Conservation (phyloP, 1,140 invertebrate genomes). For the Bombus sibiricus region DNA sequence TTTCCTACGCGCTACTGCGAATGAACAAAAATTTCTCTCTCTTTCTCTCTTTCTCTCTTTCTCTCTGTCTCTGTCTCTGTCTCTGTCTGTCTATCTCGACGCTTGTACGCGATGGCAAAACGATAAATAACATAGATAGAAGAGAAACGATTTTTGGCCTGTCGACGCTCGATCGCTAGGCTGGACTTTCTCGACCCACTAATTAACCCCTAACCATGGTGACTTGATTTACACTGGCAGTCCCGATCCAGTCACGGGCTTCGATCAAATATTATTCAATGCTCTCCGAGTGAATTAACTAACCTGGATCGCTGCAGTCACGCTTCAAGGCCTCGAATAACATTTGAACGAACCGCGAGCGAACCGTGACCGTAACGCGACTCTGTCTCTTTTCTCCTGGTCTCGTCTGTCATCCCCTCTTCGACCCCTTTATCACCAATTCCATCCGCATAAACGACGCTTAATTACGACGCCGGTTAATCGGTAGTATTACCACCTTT, state of each 20-base stretch:
- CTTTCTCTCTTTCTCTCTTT: no score
- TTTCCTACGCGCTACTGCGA: background rate
- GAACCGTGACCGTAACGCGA: constrained; percentile 29
- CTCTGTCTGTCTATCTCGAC: background rate
- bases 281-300: constrained; percentile 37
- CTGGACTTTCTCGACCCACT: background rate
- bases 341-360: constrained; percentile 34
- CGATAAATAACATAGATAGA: constrained; percentile 22
- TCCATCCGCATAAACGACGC: background rate
- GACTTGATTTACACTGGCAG: constrained; percentile 30
- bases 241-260: constrained; percentile 11
- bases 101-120: background rate
- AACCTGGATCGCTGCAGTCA: constrained; percentile 18
- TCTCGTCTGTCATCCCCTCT: no score
- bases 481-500: constrained; percentile 15
- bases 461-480: constrained; percentile 43
- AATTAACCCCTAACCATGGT: constrained; percentile 4
- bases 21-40: constrained; percentile 2
- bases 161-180: constrained; percentile 1
- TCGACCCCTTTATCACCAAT: background rate
- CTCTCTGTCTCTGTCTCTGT: background rate
- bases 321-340: constrained; percentile 33
- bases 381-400: background rate
- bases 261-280: constrained; percentile 51
- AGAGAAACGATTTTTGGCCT: background rate